These are phyloP conservation scores for Epistrophe eligans DNA, from an alignment of 2,888 invertebrate genomes.

Conservation along the genomic window DNA sequence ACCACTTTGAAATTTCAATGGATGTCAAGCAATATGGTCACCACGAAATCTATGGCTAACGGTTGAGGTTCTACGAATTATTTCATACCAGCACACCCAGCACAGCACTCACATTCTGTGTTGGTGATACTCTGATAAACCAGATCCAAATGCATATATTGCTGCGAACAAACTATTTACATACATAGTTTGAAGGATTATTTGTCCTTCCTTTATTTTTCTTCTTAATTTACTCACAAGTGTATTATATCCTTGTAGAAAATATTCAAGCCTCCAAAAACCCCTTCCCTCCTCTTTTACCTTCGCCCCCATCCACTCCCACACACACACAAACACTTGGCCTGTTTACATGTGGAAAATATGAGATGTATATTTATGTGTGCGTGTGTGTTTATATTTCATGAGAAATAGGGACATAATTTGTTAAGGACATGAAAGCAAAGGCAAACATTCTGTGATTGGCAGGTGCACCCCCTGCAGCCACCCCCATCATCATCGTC, in stretches of 20 bases:
- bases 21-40: constrained; percentile 68
- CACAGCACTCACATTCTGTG: background rate
- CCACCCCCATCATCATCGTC: constrained; percentile 14
- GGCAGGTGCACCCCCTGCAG: constrained; percentile 64
- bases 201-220: constrained; percentile 58
- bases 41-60: constrained; percentile 46
- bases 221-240: constrained; percentile 66
- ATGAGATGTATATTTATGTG: constrained; percentile 4
- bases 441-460: constrained; percentile 65
- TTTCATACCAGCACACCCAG: too few species aligned
- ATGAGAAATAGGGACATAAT: constrained; percentile 60
- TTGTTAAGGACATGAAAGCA: constrained; percentile 59
- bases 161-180: constrained; percentile 44
- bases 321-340: constrained; percentile 3
- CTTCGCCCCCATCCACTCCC: background rate
- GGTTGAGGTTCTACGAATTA: background rate
- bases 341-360: constrained; percentile 9
- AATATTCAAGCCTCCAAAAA: constrained; percentile 18
- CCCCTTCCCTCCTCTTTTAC: background rate
- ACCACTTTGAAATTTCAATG: constrained; percentile 60
- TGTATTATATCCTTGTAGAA: constrained; percentile 66
- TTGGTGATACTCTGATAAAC: constrained; percentile 2
- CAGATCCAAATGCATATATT: constrained; percentile 48
- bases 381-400: constrained; percentile 27
- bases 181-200: constrained; percentile 59